phyloP scores from a whole-genome alignment of 2,797 vertebrate genomes.

The Megalops cyprinoides region DNA sequence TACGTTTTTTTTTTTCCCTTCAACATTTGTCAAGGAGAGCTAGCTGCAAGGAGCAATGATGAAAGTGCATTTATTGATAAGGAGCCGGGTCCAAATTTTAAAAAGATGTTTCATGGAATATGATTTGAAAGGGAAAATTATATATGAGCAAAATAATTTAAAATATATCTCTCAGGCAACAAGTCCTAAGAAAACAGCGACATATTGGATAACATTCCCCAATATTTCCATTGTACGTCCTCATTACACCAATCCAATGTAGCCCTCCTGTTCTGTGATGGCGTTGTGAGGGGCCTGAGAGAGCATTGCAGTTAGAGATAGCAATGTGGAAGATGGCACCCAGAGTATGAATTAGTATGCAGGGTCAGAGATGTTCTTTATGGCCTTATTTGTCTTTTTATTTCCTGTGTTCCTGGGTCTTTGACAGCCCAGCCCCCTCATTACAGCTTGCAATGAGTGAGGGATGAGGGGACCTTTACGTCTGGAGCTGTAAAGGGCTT shows the following conservation, averaged over 20 bases:
- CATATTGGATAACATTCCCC: neutral
- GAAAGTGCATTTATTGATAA: conserved; percentile 70
- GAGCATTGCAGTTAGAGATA: neutral
- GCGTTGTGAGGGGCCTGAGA: neutral
- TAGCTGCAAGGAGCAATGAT: conserved; percentile 61
- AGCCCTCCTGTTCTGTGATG: neutral
- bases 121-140: conserved; percentile 54
- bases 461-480: conserved; percentile 42
- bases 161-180: neutral
- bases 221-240: neutral
- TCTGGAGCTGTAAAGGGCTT: conserved; percentile 46
- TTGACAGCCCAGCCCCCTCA: conserved; percentile 72
- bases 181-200: neutral
- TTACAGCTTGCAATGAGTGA: conserved; percentile 41
- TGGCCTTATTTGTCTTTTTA: conserved; percentile 80
- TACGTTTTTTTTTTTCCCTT: conserved; percentile 70
- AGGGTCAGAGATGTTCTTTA: conserved; percentile 74
- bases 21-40: conserved; percentile 69
- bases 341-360: conserved; percentile 76
- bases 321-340: conserved; percentile 39
- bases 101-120: conserved; percentile 58
- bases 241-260: neutral
- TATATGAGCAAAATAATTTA: conserved; percentile 16
- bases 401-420: conserved; percentile 72
- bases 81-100: conserved; percentile 61